Evolutionary conservation across 2,797 vertebrate species (phyloP).

Genomic region (Forpus xanthops): DNA sequence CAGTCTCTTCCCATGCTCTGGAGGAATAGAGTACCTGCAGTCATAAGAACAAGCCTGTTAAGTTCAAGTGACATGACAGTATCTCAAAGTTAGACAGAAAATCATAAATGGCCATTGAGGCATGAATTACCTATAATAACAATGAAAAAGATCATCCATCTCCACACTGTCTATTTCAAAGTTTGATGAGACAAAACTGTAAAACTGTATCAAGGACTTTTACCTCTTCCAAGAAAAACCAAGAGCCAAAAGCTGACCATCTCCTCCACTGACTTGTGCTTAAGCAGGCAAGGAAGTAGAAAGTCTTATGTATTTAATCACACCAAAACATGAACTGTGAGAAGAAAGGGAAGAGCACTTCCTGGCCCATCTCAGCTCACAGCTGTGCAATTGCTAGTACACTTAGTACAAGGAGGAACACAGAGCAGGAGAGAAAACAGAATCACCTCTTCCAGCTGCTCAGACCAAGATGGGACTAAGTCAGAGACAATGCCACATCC

Average conservation of each 20-base stretch:
- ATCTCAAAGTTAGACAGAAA: background rate
- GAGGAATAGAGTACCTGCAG: constrained; percentile 92
- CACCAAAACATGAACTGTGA: background rate
- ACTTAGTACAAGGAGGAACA: background rate
- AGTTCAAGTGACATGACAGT: background rate
- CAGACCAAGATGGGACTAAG: background rate
- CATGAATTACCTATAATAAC: background rate
- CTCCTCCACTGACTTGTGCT: background rate
- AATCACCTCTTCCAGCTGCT: background rate
- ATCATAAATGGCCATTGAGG: background rate
- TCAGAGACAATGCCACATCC: background rate
- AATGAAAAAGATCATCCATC: background rate
- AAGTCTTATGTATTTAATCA: background rate
- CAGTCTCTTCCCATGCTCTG: constrained; percentile 92
- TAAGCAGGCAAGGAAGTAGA: background rate
- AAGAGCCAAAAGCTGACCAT: background rate
- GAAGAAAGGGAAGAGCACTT: background rate
- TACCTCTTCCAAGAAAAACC: background rate
- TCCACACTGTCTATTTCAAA: background rate
- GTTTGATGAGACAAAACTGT: background rate
- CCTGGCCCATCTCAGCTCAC: background rate
- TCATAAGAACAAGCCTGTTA: background rate
- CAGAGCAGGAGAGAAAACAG: background rate
- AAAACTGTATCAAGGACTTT: background rate
- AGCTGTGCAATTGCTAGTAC: background rate